Evolutionary conservation across 2,113 vertebrate species (phyloP).

Genomic region (Gila orcuttii): DNA sequence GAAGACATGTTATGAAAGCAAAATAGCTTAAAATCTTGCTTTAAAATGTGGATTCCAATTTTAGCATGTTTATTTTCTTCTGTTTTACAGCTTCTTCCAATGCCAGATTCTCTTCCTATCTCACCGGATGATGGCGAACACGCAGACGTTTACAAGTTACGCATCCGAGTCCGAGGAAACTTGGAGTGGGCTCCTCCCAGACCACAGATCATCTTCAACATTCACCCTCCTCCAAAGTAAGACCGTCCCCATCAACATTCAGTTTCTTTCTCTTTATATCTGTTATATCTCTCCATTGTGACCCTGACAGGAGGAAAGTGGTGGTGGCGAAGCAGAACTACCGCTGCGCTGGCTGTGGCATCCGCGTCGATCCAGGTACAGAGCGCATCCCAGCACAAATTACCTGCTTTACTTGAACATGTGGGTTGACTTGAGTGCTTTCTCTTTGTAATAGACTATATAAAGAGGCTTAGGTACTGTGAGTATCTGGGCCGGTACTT

Average conservation of each 20-base stretch:
- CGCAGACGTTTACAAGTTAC: slow-evolving; percentile 93
- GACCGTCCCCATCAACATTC: slow-evolving; percentile 55
- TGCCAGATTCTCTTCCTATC: slow-evolving; percentile 93
- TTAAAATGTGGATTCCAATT: background rate
- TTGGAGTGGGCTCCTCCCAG: slow-evolving; percentile 96
- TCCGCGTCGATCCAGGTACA: slow-evolving; percentile 78
- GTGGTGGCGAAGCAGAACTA: slow-evolving; percentile 95
- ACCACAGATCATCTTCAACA: slow-evolving; percentile 97
- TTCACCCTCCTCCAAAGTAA: slow-evolving; percentile 93
- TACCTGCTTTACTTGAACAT: background rate
- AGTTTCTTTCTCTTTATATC: background rate
- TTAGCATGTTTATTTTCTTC: background rate
- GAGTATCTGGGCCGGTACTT: slow-evolving; percentile 98
- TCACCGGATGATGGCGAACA: slow-evolving; percentile 96
- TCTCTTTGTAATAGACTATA: slow-evolving; percentile 81
- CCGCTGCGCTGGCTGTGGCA: slow-evolving; percentile 95
- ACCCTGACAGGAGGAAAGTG: slow-evolving; percentile 85
- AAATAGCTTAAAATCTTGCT: too few relatives aligned
- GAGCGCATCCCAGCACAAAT: background rate
- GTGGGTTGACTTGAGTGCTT: background rate
- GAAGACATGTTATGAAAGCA: background rate
- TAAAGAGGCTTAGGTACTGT: slow-evolving; percentile 94
- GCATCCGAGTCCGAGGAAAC: slow-evolving; percentile 95
- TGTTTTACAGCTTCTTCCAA: slow-evolving; percentile 83
- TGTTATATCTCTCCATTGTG: background rate